A percentile compares a stretch with the other conserved stretches of the same genome.
Evolutionary conservation across 2,888 invertebrate genomes (phyloP).

Genomic region (Cinara cedri): DNA sequence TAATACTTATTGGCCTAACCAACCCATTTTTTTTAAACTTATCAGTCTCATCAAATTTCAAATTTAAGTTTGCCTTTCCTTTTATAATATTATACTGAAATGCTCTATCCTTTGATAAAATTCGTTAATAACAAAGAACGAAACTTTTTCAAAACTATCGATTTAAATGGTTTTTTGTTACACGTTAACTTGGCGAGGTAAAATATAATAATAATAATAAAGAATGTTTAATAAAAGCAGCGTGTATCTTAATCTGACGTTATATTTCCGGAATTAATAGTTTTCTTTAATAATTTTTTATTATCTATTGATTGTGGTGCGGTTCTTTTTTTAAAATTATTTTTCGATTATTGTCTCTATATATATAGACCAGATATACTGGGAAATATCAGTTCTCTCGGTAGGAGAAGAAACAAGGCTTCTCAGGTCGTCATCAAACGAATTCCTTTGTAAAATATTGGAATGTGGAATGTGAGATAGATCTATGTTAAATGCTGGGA

Average conservation of each 20-base stretch:
- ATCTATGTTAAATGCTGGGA: conserved; percentile 14
- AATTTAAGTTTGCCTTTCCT: not conserved
- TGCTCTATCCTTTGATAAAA: not conserved
- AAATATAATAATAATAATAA: not conserved
- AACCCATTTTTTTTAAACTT: not conserved
- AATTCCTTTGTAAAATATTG: not conserved
- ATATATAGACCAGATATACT: conserved; percentile 29
- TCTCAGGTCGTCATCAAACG: conserved; percentile 12
- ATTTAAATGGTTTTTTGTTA: not conserved
- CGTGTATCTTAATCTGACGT: conserved; percentile 22
- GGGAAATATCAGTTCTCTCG: conserved; percentile 27
- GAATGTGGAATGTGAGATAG: conserved; percentile 11
- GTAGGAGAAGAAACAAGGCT: conserved; percentile 28
- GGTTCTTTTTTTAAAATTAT: not conserved
- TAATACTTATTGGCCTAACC: too few relatives aligned
- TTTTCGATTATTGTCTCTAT: not conserved
- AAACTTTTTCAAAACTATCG: too few relatives aligned
- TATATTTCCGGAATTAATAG: conserved; percentile 2
- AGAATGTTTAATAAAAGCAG: not conserved
- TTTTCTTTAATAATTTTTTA: not conserved
- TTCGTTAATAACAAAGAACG: not conserved
- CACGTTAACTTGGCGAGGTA: not conserved
- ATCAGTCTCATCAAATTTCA: not conserved
- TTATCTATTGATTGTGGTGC: not conserved
- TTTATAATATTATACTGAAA: too few relatives aligned